Conservation (phyloP, 2,113 vertebrate genomes). For the Tachuris rubrigastra region DNA sequence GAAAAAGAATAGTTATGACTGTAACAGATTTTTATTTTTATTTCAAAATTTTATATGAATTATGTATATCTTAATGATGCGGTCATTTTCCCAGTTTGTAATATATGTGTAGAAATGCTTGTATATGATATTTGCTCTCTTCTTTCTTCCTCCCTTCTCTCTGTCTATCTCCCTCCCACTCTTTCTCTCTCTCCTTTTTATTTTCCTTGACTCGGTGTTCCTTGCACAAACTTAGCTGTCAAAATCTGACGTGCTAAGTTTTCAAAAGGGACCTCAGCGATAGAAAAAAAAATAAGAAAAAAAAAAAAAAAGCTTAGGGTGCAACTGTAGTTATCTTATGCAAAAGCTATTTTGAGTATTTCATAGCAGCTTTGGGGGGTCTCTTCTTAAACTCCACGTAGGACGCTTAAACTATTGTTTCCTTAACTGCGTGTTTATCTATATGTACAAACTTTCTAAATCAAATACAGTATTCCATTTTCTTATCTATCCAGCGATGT, state of each 20-base stretch:
- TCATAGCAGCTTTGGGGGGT: constrained; percentile 79
- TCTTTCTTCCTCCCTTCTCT: constrained; percentile 29
- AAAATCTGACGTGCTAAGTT: constrained; percentile 76
- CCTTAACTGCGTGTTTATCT: constrained; percentile 89
- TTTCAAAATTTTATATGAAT: constrained; percentile 99
- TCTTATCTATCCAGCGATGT: constrained; percentile 82
- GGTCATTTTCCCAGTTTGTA: constrained; percentile 99
- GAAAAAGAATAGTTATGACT: constrained; percentile 98
- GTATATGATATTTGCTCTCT: constrained; percentile 95
- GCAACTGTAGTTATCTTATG: constrained; percentile 86
- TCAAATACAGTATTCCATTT: constrained; percentile 97
- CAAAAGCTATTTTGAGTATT: constrained; percentile 87
- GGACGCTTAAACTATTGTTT: constrained; percentile 90
- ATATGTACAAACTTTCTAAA: constrained; percentile 95
- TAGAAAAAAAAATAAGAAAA: constrained; percentile 29
- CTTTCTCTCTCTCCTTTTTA: constrained; percentile 73
- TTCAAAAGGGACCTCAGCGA: constrained; percentile 70
- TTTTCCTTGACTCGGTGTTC: constrained; percentile 88
- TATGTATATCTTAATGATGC: constrained; percentile 99
- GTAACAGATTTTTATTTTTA: constrained; percentile 99
- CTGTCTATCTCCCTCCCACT: not conserved
- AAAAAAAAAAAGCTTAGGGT: constrained; percentile 70
- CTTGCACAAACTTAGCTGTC: constrained; percentile 88
- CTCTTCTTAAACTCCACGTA: constrained; percentile 81
- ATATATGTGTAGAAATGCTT: constrained; percentile 99